Conservation (phyloP, 2,888 invertebrate species). For the Drosophila fungiperda region DNA sequence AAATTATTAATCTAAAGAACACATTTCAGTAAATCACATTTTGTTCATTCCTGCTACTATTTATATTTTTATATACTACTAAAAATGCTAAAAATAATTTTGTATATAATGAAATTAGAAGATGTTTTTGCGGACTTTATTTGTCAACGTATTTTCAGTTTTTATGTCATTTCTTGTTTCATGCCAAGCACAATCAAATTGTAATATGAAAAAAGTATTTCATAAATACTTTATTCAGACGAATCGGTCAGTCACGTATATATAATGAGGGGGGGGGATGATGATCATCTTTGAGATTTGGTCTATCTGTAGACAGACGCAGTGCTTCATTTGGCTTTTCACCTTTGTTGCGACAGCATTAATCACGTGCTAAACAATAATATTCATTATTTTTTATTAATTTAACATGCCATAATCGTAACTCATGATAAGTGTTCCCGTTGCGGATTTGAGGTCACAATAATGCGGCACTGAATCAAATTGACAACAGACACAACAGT, state of each 20-base stretch:
- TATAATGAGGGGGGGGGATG: not conserved
- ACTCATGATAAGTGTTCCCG: constrained; percentile 55
- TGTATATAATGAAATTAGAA: not conserved
- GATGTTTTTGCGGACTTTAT: not conserved
- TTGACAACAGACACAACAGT: constrained; percentile 47
- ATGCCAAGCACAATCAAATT: not conserved
- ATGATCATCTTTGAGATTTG: not conserved
- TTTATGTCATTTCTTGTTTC: not conserved
- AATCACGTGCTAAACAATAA: constrained; percentile 60
- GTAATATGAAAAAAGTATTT: not conserved
- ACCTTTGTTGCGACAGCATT: constrained; percentile 41
- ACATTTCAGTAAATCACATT: not conserved
- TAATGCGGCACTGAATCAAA: constrained; percentile 40
- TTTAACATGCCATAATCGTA: constrained; percentile 72
- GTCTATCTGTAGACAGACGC: constrained; percentile 6
- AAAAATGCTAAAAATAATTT: not conserved
- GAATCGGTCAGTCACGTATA: not conserved
- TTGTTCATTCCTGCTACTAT: not conserved
- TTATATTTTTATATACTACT: not conserved
- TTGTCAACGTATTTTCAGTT: not conserved
- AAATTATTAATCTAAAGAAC: not conserved
- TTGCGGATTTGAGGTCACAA: constrained; percentile 5
- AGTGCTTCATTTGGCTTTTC: constrained; percentile 32
- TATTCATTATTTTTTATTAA: constrained; percentile 76
- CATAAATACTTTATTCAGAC: not conserved